A percentile compares a stretch with the other conserved stretches of the same genome.
Conservation (phyloP, 2,113 vertebrate genomes). For the Struthidea cinerea region DNA sequence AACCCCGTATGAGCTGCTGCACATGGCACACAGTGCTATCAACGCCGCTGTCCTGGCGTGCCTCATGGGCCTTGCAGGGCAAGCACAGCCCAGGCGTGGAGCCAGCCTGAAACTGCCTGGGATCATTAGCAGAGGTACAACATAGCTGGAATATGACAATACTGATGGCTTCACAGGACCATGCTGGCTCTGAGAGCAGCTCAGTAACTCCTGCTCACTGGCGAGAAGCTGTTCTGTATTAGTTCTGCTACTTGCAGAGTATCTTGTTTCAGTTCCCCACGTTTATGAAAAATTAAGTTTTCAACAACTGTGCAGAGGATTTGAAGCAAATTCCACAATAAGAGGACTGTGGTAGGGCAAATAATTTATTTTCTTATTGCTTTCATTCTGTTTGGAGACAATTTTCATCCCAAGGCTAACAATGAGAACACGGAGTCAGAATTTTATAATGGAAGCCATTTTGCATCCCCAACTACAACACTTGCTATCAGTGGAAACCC, state of each 20-base stretch:
- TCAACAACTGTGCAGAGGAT: not conserved
- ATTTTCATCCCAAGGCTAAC: not conserved
- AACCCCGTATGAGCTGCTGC: not conserved
- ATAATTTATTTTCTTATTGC: not conserved
- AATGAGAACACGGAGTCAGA: not conserved
- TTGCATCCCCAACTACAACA: not conserved
- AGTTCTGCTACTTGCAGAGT: not conserved
- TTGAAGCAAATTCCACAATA: not conserved
- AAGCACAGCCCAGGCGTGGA: accelerated
- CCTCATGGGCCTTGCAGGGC: not conserved
- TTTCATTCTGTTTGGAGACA: not conserved
- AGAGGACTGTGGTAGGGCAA: not conserved
- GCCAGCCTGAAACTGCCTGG: not conserved
- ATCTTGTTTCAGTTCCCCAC: not conserved
- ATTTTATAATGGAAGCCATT: not conserved
- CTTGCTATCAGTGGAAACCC: not conserved
- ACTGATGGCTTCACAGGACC: not conserved
- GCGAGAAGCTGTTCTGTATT: not conserved
- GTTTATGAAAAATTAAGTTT: not conserved
- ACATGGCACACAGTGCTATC: accelerated
- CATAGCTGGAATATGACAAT: not conserved
- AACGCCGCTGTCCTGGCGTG: not conserved
- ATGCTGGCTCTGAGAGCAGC: not conserved
- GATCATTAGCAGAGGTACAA: not conserved
- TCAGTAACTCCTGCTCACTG: not conserved